Evolutionary conservation across 2,113 vertebrate genomes (phyloP).

Genomic region (Marmota monax): DNA sequence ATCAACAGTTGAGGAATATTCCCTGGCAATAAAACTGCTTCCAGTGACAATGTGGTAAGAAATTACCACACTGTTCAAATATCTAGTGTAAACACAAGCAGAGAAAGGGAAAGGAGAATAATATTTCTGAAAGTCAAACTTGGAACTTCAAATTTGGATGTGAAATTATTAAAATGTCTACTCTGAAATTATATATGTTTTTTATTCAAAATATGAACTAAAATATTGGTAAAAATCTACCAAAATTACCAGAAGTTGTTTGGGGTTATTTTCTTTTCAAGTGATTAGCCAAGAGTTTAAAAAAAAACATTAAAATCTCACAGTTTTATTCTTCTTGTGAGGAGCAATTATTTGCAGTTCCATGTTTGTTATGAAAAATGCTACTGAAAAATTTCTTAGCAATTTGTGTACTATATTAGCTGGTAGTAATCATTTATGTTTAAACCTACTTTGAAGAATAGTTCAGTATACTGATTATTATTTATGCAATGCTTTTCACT

Average conservation of each 20-base stretch:
- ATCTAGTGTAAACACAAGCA: neutral
- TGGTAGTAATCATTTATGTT: slow-evolving; percentile 66
- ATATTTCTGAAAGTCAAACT: neutral
- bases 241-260: neutral
- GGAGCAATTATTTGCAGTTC: neutral
- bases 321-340: neutral
- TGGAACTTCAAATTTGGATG: neutral
- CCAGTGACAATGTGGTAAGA: neutral
- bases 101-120: neutral
- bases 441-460: slow-evolving; percentile 69
- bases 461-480: slow-evolving; percentile 60
- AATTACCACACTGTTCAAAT: neutral
- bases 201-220: slow-evolving; percentile 14
- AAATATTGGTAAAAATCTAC: neutral
- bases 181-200: neutral
- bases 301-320: neutral
- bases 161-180: slow-evolving; percentile 5
- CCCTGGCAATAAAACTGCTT: neutral
- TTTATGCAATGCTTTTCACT: slow-evolving; percentile 38
- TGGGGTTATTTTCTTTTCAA: neutral
- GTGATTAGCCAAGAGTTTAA: neutral
- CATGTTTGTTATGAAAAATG: slow-evolving; percentile 70
- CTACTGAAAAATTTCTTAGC: slow-evolving; percentile 72
- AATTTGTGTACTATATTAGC: slow-evolving; percentile 69
- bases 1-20: neutral